Conservation (phyloP, 2,797 vertebrate genomes). For the Ctenopoma kingsleyae region DNA sequence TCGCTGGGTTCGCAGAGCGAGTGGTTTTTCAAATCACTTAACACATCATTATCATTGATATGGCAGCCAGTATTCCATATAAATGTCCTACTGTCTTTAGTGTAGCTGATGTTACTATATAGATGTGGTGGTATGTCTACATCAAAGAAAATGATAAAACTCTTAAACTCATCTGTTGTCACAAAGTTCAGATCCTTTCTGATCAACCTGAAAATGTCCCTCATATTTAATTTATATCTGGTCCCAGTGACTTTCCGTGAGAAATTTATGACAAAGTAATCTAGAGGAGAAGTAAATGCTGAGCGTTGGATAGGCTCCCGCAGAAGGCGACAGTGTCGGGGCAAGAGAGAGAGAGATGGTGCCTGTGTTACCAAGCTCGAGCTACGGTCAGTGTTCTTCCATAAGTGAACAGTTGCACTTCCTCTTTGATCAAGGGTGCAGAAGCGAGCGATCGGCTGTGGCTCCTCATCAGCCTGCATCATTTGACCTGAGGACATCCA, state of each 20-base stretch:
- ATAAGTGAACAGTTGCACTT: conserved; percentile 75
- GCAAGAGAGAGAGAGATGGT: background rate
- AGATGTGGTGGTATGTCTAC: conserved; percentile 68
- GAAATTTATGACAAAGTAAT: conserved; percentile 10
- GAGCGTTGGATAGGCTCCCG: background rate
- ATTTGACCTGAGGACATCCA: conserved; percentile 86
- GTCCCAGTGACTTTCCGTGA: conserved; percentile 21
- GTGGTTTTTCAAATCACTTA: conserved; percentile 19
- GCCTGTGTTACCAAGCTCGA: conserved; percentile 40
- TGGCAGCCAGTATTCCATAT: background rate
- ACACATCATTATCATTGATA: conserved; percentile 2
- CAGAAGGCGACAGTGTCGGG: background rate
- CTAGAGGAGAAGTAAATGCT: background rate
- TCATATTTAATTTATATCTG: conserved; percentile 8
- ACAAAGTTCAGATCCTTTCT: conserved; percentile 22
- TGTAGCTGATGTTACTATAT: conserved; percentile 71
- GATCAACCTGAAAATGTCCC: conserved; percentile 38
- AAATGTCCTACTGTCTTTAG: background rate
- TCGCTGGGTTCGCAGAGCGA: background rate
- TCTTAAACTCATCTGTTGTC: conserved; percentile 15
- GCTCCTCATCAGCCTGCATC: conserved; percentile 83
- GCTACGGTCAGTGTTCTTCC: conserved; percentile 79
- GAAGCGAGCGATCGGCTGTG: conserved; percentile 83
- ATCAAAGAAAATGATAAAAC: conserved; percentile 47
- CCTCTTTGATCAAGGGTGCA: conserved; percentile 86